Conservation (phyloP, 2,113 vertebrate genomes). For the Chelonoidis abingdonii region DNA sequence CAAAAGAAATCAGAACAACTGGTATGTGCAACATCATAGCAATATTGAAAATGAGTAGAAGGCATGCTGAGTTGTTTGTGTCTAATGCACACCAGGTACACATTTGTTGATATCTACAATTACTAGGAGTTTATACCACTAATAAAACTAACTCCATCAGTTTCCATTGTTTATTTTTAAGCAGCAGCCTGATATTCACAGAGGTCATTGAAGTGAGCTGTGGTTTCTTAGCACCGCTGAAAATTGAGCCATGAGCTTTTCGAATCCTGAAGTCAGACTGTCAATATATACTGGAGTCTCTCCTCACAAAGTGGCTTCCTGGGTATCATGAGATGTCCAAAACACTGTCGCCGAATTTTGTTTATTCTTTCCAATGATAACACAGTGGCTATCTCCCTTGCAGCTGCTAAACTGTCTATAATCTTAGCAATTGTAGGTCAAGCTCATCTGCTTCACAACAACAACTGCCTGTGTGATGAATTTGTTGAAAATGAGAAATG, state of each 20-base stretch:
- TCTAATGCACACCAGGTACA: slow-evolving; percentile 33
- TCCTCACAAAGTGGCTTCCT: not conserved
- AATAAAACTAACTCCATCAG: slow-evolving; percentile 20
- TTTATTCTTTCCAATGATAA: not conserved
- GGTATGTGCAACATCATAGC: slow-evolving; percentile 12
- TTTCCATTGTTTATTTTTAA: slow-evolving; percentile 10
- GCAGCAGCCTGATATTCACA: not conserved
- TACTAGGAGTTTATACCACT: not conserved
- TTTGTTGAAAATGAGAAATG: not conserved
- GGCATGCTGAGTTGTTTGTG: not conserved
- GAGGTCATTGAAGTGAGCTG: not conserved
- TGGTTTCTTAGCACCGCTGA: not conserved
- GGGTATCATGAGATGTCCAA: not conserved
- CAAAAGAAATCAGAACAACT: slow-evolving; percentile 26
- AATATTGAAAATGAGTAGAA: slow-evolving; percentile 31
- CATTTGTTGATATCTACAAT: slow-evolving; percentile 26
- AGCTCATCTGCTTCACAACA: not conserved
- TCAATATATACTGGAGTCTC: rapidly evolving
- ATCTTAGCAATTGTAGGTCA: not conserved
- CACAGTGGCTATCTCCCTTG: not conserved
- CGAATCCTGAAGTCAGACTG: not conserved
- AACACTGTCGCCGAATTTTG: not conserved
- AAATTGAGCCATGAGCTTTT: not conserved
- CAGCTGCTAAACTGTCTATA: not conserved
- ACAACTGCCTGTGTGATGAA: not conserved